Conservation (phyloP, 2,113 vertebrate genomes). For the Hippocampus zosterae region DNA sequence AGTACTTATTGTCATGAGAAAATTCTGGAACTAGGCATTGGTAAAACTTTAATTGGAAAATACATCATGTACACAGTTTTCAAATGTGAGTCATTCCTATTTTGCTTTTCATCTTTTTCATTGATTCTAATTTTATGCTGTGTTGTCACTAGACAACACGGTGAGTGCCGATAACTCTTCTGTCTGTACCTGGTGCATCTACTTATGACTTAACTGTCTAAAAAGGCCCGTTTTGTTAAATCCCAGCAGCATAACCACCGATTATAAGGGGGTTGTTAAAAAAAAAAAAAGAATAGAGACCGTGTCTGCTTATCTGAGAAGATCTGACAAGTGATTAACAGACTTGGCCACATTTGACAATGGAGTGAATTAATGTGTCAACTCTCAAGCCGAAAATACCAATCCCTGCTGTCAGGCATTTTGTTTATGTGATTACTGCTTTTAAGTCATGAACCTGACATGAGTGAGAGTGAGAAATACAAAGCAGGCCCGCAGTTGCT, state of each 20-base stretch:
- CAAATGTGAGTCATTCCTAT: conserved; percentile 20
- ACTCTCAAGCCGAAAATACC: not conserved
- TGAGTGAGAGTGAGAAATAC: not conserved
- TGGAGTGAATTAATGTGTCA: not conserved
- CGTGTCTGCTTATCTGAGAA: not conserved
- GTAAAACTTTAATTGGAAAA: conserved; percentile 6
- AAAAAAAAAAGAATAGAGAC: not conserved
- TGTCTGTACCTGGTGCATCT: not conserved
- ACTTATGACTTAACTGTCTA: not conserved
- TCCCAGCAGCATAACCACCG: not conserved
- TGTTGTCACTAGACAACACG: conserved; percentile 12
- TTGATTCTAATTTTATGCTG: conserved; percentile 15
- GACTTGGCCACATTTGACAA: not conserved
- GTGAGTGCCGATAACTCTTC: not conserved
- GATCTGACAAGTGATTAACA: not conserved
- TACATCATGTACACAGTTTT: not conserved
- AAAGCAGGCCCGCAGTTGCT: not conserved
- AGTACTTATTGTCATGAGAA: not conserved
- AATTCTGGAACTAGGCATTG: not conserved
- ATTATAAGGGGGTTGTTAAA: not conserved
- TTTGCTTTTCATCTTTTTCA: conserved; percentile 12
- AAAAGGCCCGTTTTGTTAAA: not conserved
- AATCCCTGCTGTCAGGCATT: not conserved
- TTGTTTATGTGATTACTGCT: not conserved
- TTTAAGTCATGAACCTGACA: not conserved